Conservation (phyloP, 2,888 invertebrate genomes). For the Catocala sponsa region DNA sequence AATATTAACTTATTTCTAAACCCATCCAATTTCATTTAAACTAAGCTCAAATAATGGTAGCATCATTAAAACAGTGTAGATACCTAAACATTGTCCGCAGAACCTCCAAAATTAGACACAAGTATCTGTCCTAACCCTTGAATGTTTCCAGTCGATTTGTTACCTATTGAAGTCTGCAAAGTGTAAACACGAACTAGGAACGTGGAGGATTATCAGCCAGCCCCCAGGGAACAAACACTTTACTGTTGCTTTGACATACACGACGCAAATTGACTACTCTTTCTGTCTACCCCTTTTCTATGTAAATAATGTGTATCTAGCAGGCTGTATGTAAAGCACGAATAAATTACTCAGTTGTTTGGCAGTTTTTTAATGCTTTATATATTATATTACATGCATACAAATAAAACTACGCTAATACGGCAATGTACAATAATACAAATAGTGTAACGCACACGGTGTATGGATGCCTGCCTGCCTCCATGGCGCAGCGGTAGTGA, state of each 20-base stretch:
- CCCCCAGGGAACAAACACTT: conserved; percentile 58
- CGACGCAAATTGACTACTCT: conserved; percentile 71
- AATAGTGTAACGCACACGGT: too few relatives aligned
- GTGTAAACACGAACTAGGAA: conserved; percentile 50
- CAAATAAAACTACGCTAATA: too few relatives aligned
- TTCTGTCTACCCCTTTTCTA: conserved; percentile 71
- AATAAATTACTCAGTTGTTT: neutral
- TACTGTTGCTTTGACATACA: conserved; percentile 71
- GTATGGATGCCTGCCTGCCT: too few relatives aligned
- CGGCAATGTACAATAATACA: too few relatives aligned
- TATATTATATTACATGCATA: too few relatives aligned
- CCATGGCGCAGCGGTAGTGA: too few relatives aligned
- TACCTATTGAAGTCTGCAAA: conserved; percentile 63
- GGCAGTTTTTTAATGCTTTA: too few relatives aligned
- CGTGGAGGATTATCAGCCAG: conserved; percentile 26
- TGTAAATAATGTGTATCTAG: conserved; percentile 53
- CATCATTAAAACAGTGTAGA: neutral
- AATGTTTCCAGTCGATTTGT: conserved; percentile 58
- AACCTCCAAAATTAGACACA: conserved; percentile 20
- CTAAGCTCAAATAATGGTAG: too few relatives aligned
- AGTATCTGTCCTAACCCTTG: conserved; percentile 30
- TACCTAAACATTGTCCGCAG: conserved; percentile 14
- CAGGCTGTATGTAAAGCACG: neutral
- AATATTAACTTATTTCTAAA: too few relatives aligned
- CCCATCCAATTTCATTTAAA: too few relatives aligned